Base-by-base conservation (phyloP, 2,113 vertebrate species). In the Coptodon bakossiorum region DNA sequence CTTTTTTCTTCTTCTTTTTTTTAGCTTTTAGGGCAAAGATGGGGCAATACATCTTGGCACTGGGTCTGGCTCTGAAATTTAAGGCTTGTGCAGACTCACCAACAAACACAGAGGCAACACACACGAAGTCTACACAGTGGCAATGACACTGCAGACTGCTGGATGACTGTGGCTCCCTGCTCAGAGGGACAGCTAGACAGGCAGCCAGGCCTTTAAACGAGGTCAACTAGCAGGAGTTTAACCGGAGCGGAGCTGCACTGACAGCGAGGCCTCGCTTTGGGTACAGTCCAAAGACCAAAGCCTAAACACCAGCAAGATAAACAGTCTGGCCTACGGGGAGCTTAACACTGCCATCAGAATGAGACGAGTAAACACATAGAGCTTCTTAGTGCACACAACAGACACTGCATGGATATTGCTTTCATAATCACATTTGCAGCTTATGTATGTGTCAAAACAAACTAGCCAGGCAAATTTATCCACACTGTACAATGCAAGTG, bases 151-250 rank as follows among this genome's bases (percentile, higher is more conserved):
- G 80, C 86, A 66, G 59, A 76, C 86, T 78, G 81, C 83, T 84
- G 88, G 82, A 83, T 16, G 83, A 56, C 81, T 56, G 88, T 48
- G 86, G 38, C 59, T 88, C 22, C 7, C 38, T 4, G 85, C 91
- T 90, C 87, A 45, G 76, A 90, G 92, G 86, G 89, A 88, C 88
- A 90, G 87, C 53, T 14, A 71, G 81, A 81, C 93, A 71, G 80
- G 48, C 83, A 79, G 88, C 88, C 80, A 80, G 91, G 84, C 87
- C 91, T 92, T 86, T 91, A 92, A 94, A 94, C n/a, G 83, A 91
- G 95, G 95, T 94, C 93, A 94, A 95, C 86, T 80, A 83, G 76
- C 88, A 29, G 48, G 82, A 87, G 85, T 90, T 78, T 89, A 89
- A 84, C 88, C 71, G 3, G 57, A 81, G 81, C 85, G 5, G 87